Evolutionary conservation across 1,140 invertebrate genomes (phyloP).

Genomic region (Dendroctonus valens): DNA sequence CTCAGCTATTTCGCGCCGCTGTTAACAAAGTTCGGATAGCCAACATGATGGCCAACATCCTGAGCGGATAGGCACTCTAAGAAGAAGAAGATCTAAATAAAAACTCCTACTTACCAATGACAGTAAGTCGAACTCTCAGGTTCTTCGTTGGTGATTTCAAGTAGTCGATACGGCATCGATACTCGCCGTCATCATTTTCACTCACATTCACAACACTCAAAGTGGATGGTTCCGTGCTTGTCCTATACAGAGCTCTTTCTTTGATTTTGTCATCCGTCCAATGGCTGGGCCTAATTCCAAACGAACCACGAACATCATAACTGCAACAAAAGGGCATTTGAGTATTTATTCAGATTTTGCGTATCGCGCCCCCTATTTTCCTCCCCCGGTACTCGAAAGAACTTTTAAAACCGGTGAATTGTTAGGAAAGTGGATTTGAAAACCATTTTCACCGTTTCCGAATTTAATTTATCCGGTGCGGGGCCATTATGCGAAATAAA

Average conservation of each 20-base stretch:
- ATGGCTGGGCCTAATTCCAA: constrained; percentile 55
- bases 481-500: constrained; percentile 2
- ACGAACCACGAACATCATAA: constrained; percentile 59
- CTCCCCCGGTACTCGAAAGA: neutral
- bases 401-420: constrained; percentile 6
- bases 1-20: too few relatives aligned
- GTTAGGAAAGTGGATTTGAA: constrained; percentile 14
- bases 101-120: constrained; percentile 70
- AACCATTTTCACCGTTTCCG: constrained; percentile 8
- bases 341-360: neutral
- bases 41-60: too few relatives aligned
- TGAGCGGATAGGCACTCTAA: too few relatives aligned
- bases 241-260: constrained; percentile 58
- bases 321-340: constrained; percentile 50
- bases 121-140: constrained; percentile 63
- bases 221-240: constrained; percentile 59
- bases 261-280: constrained; percentile 59
- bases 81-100: too few relatives aligned
- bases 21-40: too few relatives aligned
- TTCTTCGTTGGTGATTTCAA: constrained; percentile 68
- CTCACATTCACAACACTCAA: constrained; percentile 64
- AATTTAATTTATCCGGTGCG: constrained; percentile 25
- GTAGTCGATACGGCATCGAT: constrained; percentile 70
- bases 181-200: constrained; percentile 64
- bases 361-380: neutral